Conservation (phyloP, 2,888 invertebrate genomes). For the Lepidonotus clava region DNA sequence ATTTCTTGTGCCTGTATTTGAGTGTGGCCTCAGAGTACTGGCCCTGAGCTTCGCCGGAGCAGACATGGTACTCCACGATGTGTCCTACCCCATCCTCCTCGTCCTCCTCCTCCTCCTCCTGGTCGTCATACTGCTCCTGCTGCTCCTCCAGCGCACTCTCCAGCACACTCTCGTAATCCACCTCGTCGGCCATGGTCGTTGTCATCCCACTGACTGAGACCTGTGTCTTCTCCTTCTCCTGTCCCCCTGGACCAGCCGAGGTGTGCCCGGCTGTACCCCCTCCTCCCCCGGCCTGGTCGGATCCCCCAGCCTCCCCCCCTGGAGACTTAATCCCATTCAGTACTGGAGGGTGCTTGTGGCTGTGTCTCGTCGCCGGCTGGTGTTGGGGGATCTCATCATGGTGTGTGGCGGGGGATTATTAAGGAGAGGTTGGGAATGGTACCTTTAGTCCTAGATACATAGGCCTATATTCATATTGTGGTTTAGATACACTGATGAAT, state of each 20-base stretch:
- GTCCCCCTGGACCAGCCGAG: background rate
- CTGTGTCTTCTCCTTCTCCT: background rate
- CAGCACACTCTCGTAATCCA: slow-evolving; percentile 36
- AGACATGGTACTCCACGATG: background rate
- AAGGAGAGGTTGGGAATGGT: no score
- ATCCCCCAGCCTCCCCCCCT: background rate
- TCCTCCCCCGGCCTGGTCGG: background rate
- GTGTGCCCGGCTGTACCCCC: background rate
- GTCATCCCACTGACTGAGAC: background rate
- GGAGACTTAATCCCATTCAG: background rate
- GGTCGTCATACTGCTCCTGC: background rate
- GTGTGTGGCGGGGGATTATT: no score
- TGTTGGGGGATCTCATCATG: no score
- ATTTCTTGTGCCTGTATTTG: slow-evolving; percentile 25
- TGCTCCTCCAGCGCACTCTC: slow-evolving; percentile 40
- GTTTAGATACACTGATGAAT: no score
- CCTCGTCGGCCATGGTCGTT: background rate
- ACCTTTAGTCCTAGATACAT: no score
- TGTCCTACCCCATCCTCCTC: background rate
- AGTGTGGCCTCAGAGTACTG: slow-evolving; percentile 41
- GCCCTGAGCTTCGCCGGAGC: slow-evolving; percentile 17
- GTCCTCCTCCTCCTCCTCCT: background rate
- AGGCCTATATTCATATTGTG: no score
- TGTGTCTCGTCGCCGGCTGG: background rate
- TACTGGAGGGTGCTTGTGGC: background rate